Base-by-base conservation (phyloP, 2,888 invertebrate species). In the Cataglyphis rosenhaueri region DNA sequence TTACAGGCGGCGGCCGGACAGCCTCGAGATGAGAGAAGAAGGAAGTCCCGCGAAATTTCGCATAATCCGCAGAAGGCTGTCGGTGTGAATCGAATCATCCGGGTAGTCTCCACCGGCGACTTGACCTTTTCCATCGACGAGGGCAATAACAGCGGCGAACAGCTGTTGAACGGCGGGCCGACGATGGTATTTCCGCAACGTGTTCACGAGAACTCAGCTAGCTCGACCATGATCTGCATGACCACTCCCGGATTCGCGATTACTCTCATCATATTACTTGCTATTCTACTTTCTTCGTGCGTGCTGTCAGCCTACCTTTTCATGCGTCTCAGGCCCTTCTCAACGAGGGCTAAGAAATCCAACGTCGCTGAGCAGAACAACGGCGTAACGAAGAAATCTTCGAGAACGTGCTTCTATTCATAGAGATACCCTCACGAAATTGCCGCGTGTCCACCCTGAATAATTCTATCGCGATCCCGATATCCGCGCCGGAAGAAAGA, bases 231-330 rank as follows among this genome's bases (percentile, higher is more conserved):
- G 85, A 98, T 98, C 87, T 98, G 98, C 95, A 98, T 98, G 98
- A 98, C 98, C 0, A 98, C 98, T 5, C 97, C 98, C n/a, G 98
- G 98, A 15, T 98, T 98, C 92, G 97, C 98, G 57, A 97, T 98
- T 48, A 98, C 98, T 41, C 95, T 98, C 41, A 96, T 98, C 73
- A 96, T 98, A 66, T 96, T 98, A 35, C 95, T 98, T 83, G 97
- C 97, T 76, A 97, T 98, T 74, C 95, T 98, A 89, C 95, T 98
- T 81, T 96, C 97, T 83, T 98, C 98, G 12, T 98, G 98, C 93
- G 95, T 98, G 48, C 96, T 98, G 87, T 98, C 98, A 71, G 97
- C 98, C 32, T 97, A 98, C 91, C 95, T 98, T 25, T 98, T 98
- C 94, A 96, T 98, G 65, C 96, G 97, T 90, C 95, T 98, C 91